These are phyloP conservation scores for Macropus fuliginosus DNA, from an alignment of 2,797 vertebrate genomes.

Conservation along the genomic window DNA sequence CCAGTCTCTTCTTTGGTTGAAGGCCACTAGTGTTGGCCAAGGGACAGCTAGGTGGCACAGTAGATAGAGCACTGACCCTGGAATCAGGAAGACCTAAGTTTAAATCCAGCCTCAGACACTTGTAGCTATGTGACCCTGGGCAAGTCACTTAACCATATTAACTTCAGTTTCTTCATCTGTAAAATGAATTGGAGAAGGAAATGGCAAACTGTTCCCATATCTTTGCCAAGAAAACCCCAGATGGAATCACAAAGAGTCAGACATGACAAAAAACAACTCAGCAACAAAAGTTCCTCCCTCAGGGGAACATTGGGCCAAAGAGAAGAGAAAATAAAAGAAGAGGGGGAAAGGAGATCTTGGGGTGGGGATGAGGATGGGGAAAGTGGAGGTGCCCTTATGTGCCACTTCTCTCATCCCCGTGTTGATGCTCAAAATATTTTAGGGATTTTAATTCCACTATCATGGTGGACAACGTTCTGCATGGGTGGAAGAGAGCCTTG, in stretches of 20 bases:
- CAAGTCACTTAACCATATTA: not conserved
- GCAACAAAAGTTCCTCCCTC: not conserved
- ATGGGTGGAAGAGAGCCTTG: not conserved
- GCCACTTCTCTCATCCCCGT: not conserved
- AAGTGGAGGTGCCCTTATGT: not conserved
- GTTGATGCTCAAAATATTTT: not conserved
- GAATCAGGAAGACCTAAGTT: not conserved
- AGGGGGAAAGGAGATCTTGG: not conserved
- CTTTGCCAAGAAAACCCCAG: not conserved
- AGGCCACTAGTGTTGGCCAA: not conserved
- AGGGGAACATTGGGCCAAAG: slow-evolving; percentile 4
- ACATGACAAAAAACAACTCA: not conserved
- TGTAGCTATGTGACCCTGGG: not conserved
- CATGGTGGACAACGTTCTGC: not conserved
- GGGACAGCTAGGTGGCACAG: not conserved
- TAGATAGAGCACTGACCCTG: not conserved
- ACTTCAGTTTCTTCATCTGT: not conserved
- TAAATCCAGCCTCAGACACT: not conserved
- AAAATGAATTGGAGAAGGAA: not conserved
- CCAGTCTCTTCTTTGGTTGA: not conserved
- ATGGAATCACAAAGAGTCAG: not conserved
- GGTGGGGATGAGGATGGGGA: too few relatives aligned
- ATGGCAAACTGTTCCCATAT: not conserved
- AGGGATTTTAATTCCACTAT: not conserved
- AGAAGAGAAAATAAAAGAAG: not conserved